phyloP scores from a whole-genome alignment of 2,888 invertebrate genomes.

The Petrolisthes cinctipes region DNA sequence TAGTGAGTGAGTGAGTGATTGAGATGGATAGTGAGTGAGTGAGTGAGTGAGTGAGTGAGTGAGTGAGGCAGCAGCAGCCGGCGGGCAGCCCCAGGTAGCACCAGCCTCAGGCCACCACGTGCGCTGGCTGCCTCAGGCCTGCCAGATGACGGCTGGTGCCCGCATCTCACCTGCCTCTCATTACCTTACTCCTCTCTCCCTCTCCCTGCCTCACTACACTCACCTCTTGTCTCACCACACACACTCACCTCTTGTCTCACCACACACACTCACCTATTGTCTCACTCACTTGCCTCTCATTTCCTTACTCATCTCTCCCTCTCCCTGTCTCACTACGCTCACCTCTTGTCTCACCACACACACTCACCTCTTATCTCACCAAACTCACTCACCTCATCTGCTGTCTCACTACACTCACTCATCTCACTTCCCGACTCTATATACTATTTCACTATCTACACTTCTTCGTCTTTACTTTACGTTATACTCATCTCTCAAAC shows the following conservation, averaged over 20 bases:
- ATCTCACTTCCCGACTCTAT: too few species aligned
- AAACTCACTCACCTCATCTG: background rate
- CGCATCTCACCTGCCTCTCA: slow-evolving; percentile 41
- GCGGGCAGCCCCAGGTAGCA: slow-evolving; percentile 25
- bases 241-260: background rate
- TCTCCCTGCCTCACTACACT: background rate
- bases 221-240: background rate
- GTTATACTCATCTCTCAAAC: too few species aligned
- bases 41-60: background rate
- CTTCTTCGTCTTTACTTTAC: too few species aligned
- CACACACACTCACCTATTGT: background rate
- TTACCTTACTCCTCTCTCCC: slow-evolving; percentile 18
- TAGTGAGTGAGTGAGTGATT: too few species aligned
- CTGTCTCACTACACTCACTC: too few species aligned
- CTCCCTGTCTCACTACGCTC: background rate
- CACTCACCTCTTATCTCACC: too few species aligned
- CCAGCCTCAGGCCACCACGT: slow-evolving; percentile 33
- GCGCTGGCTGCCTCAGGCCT: slow-evolving; percentile 33
- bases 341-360: too few species aligned
- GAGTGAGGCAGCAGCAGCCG: background rate
- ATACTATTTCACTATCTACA: too few species aligned
- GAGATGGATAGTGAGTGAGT: background rate
- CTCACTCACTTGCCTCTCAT: too few species aligned
- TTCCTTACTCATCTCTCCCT: too few species aligned
- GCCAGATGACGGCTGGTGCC: slow-evolving; percentile 39